Base-by-base conservation (phyloP, 35 echinoderm and acorn worm species). In the Diadema setosum region DNA sequence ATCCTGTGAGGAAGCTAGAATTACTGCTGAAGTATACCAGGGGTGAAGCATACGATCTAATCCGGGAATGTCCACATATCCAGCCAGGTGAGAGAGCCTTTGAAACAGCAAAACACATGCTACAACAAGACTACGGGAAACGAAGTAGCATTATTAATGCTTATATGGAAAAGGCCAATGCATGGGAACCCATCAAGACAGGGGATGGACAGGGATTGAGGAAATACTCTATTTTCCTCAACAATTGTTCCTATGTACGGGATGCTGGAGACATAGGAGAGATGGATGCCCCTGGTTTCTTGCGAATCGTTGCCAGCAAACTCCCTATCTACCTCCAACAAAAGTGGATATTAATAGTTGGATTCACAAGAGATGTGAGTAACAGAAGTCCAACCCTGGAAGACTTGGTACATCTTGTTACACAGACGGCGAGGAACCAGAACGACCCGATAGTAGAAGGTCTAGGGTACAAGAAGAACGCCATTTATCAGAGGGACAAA, bases 151-250 rank as follows among this genome's bases (percentile, higher is more conserved):
- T 90, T 3, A 67, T 82, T 15, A 67, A 63, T 25, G 92, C 86
- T 17, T 84, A 74, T 33, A 9, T 75, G 45, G 37, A 89, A 12
- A 94, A 85, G 40, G 81, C 82, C 23, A 29, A 37, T 1, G 84
- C 45, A n/a, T 89, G 92, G 86, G 60, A 44, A 31, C 18, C 24
- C 9, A 55, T 90, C n/a, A 45, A 63, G 17, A 5, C 69, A 5
- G 80, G 55, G n/a, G 65, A 76, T 67, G 81, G 44, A 5, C 33
- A 56, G 25, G 86, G 59, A 14, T 5, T 93, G n/a, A 39, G 75
- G 56, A 80, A 81, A 30, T 90, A 89, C 60, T 17, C 92, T 2
- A 74, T 90, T 25, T 89, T 90, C 58, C 25, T 94, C 18, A 63
- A 44, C 34, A 76, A 75, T 40, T 90, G 87, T 29, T 46, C 29